These are phyloP conservation scores for Nipponacmea schrenckii DNA, from an alignment of 2,888 invertebrate species.

Conservation along the genomic window DNA sequence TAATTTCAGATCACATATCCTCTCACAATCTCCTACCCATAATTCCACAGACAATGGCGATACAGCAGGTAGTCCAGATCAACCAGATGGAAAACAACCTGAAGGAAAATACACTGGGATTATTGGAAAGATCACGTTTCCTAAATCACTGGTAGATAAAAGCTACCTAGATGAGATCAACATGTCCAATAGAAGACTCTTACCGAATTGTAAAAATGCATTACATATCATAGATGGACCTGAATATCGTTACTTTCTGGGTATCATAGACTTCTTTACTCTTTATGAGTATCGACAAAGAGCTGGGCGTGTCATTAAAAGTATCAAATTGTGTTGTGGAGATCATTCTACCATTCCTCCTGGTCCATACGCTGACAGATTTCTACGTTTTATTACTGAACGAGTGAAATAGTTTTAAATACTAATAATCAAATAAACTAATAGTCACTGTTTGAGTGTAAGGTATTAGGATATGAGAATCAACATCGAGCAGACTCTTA, in stretches of 20 bases:
- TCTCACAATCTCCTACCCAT: slow-evolving; percentile 15
- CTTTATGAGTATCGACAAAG: slow-evolving; percentile 48
- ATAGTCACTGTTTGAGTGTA: too few species aligned
- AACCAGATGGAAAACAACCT: neutral
- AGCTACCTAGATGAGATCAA: slow-evolving; percentile 33
- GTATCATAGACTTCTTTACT: slow-evolving; percentile 60
- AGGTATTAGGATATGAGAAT: too few species aligned
- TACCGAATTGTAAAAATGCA: slow-evolving; percentile 51
- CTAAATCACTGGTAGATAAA: slow-evolving; percentile 34
- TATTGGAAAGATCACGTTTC: slow-evolving; percentile 19
- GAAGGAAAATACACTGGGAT: neutral
- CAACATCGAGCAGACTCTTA: too few species aligned
- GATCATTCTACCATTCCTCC: slow-evolving; percentile 58
- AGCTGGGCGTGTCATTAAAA: slow-evolving; percentile 47
- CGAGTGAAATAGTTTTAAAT: slow-evolving; percentile 17
- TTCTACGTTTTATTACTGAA: slow-evolving; percentile 46
- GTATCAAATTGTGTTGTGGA: slow-evolving; percentile 47
- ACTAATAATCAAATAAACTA: too few species aligned
- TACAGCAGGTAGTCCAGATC: slow-evolving; percentile 8
- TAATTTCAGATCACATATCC: slow-evolving; percentile 31
- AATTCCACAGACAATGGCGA: slow-evolving; percentile 10
- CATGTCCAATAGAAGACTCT: slow-evolving; percentile 42
- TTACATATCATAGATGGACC: slow-evolving; percentile 59
- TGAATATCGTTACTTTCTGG: slow-evolving; percentile 51
- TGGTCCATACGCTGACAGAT: slow-evolving; percentile 46